Base-by-base conservation (phyloP, 2,797 vertebrate genomes). In the Chaenodraco wilsoni region DNA sequence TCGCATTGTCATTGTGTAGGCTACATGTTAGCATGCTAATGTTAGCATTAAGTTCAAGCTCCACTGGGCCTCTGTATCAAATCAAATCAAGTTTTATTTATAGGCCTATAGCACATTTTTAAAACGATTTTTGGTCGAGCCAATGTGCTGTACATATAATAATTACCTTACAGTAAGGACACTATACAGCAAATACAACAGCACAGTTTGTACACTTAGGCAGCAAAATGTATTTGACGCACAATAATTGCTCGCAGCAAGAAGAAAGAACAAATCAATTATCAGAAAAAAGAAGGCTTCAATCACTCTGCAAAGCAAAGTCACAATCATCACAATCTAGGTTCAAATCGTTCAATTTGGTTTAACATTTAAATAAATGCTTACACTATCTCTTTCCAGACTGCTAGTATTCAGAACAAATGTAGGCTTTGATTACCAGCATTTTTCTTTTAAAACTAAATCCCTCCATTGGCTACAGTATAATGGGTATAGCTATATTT, bases 231-330 rank as follows among this genome's bases (percentile, higher is more conserved):
- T 48, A 52, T 65, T 17, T 37, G 8, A 55, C 19, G 6, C 44
- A 45, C n/a, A 49, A 27, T 40, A 56, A 45, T 12, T 41, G 23
- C 46, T 78, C 21, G 56, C 27, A 71, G 27, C 13, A 48, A 66
- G 31, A 14, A 33, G 41, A 48, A 52, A 57, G 6, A 78, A 48
- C 14, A 46, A 69, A 62, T 77, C 45, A 62, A 44, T 60, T 63
- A 75, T 57, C 21, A 65, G 40, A 69, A 64, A 41, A 54, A 50
- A 63, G 58, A 9, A 51, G 27, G 23, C 48, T 67, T 46, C 16
- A 66, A 4, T 65, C 51, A 33, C 17, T n/a, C 57, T 43, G 48
- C 33, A 19, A 67, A 55, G 41, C 50, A 41, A 14, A 59, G 33
- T 66, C 11, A 45, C 57, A 50, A 50, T 74, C n/a, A 40, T 60